These are phyloP conservation scores for Nasonia vitripennis DNA, from an alignment of 1,140 invertebrate species.

Conservation along the genomic window DNA sequence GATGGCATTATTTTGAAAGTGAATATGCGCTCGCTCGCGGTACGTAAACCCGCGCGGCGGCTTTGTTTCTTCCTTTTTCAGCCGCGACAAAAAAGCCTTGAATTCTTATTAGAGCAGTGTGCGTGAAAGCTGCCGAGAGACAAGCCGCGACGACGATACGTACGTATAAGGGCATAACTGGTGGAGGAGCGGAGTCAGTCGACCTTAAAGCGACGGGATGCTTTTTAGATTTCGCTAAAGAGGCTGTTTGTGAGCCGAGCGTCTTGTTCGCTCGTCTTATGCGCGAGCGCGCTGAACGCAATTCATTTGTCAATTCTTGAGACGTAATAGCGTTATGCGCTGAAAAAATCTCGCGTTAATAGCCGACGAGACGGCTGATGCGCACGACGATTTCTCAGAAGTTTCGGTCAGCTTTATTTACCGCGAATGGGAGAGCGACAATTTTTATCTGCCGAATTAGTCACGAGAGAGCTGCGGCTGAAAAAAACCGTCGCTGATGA, in stretches of 20 bases:
- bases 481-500: not conserved
- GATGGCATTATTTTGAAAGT: conserved; percentile 28
- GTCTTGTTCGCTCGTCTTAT: not conserved
- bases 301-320: conserved; percentile 27
- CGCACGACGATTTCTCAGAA: not conserved
- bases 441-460: not conserved
- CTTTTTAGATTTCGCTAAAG: conserved; percentile 5
- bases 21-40: not conserved
- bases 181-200: not conserved
- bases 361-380: not conserved
- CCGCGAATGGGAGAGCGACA: not conserved
- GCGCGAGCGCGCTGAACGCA: not conserved
- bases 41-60: not conserved
- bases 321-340: not conserved
- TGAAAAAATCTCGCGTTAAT: not conserved
- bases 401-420: not conserved
- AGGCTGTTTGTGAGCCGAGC: not conserved
- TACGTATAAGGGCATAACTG: conserved; percentile 31
- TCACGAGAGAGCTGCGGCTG: not conserved
- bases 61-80: not conserved
- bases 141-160: not conserved
- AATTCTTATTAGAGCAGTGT: not conserved
- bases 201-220: not conserved
- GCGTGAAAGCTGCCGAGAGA: not conserved
- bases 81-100: conserved; percentile 16